A percentile compares a stretch with the other conserved stretches of the same genome.
Conservation (phyloP, 2,888 invertebrate species). For the Kuschelorhynchus macadamiae region DNA sequence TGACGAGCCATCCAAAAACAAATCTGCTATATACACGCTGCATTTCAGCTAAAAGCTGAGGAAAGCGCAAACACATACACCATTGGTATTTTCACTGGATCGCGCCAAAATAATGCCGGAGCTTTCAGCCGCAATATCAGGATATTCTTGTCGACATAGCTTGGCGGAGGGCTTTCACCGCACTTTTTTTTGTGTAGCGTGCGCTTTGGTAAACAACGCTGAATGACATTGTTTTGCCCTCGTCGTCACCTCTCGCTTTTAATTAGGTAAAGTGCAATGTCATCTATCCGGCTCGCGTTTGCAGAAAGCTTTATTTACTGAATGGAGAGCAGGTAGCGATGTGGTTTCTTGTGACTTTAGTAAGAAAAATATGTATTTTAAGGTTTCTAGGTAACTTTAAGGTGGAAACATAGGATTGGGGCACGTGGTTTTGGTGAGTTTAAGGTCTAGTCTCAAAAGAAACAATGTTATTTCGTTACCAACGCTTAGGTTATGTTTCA, state of each 20-base stretch:
- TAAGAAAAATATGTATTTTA: no score
- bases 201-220: conserved; percentile 23
- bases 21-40: conserved; percentile 14
- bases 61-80: conserved; percentile 29
- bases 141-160: conserved; percentile 29
- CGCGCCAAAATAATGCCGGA: conserved; percentile 25
- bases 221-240: conserved; percentile 39
- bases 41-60: conserved; percentile 29
- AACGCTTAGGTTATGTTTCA: no score
- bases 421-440: no score
- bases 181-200: conserved; percentile 27
- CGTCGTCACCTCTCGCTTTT: conserved; percentile 35
- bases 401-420: no score
- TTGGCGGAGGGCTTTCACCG: conserved; percentile 13
- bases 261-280: conserved; percentile 30
- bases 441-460: no score
- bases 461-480: no score
- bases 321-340: no score
- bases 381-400: no score
- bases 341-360: no score
- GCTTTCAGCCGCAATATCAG: conserved; percentile 37
- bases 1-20: conserved; percentile 34
- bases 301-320: no score
- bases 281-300: conserved; percentile 2
- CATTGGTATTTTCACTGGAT: conserved; percentile 12